These are phyloP conservation scores for Drosophila truncata DNA, from an alignment of 1,140 invertebrate species.

Conservation along the genomic window DNA sequence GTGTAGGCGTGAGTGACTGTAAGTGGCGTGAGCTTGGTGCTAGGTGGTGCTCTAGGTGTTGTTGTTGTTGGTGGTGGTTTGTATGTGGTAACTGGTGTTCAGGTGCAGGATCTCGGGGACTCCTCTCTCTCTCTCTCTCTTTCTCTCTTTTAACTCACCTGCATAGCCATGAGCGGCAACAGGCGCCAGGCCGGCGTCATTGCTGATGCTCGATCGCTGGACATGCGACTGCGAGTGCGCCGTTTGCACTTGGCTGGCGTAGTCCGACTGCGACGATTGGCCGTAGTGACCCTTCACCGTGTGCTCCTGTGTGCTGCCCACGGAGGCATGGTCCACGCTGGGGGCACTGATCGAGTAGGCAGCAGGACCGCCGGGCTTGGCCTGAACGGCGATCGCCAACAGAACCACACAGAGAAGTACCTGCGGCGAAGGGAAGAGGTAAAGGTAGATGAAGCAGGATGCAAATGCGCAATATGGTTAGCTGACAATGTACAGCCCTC, in stretches of 20 bases:
- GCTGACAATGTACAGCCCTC: background rate
- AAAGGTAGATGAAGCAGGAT: background rate
- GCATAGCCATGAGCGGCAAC: slow-evolving; percentile 62
- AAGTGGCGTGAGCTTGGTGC: slow-evolving; percentile 27
- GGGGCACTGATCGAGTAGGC: slow-evolving; percentile 86
- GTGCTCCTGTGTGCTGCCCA: slow-evolving; percentile 86
- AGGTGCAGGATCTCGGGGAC: background rate
- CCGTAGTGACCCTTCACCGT: slow-evolving; percentile 87
- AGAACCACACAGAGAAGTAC: slow-evolving; percentile 76
- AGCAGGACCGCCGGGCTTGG: slow-evolving; percentile 85
- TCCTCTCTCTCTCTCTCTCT: background rate
- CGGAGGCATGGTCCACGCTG: slow-evolving; percentile 85
- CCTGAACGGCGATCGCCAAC: slow-evolving; percentile 70
- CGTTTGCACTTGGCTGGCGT: slow-evolving; percentile 86
- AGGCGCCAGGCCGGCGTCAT: slow-evolving; percentile 85
- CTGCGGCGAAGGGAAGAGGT: slow-evolving; percentile 31
- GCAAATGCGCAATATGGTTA: background rate
- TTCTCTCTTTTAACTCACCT: slow-evolving; percentile 36
- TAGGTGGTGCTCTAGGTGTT: slow-evolving; percentile 1
- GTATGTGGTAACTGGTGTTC: background rate
- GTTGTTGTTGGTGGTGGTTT: slow-evolving; percentile 4
- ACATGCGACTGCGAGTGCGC: slow-evolving; percentile 86
- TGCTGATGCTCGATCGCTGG: slow-evolving; percentile 86
- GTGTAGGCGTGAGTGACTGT: slow-evolving; percentile 22
- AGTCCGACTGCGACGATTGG: slow-evolving; percentile 86